Evolutionary conservation across 2,888 invertebrate genomes (phyloP).

Genomic region (Dinocampus coccinellae): DNA sequence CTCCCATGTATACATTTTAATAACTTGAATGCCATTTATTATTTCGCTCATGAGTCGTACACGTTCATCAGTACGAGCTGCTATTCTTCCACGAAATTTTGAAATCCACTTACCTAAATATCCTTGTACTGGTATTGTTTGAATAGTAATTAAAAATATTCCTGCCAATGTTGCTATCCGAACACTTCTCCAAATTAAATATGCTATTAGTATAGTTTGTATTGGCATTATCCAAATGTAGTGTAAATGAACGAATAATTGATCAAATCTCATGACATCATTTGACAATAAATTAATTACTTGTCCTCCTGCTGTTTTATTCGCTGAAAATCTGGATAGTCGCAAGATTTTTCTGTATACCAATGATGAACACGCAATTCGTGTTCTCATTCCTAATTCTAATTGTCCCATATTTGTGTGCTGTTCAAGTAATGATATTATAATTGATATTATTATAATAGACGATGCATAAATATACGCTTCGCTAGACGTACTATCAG

Average conservation of each 20-base stretch:
- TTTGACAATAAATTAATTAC: slow-evolving; percentile 88
- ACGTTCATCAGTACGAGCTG: slow-evolving; percentile 77
- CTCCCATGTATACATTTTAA: slow-evolving; percentile 92
- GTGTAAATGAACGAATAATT: slow-evolving; percentile 78
- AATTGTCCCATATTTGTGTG: slow-evolving; percentile 73
- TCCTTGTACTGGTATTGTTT: slow-evolving; percentile 72
- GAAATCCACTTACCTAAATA: slow-evolving; percentile 70
- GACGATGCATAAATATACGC: slow-evolving; percentile 79
- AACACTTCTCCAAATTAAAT: slow-evolving; percentile 73
- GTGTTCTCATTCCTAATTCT: slow-evolving; percentile 82
- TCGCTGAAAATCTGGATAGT: slow-evolving; percentile 62
- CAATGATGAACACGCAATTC: slow-evolving; percentile 84
- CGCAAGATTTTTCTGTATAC: slow-evolving; percentile 81
- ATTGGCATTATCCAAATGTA: slow-evolving; percentile 87
- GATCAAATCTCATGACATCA: slow-evolving; percentile 86
- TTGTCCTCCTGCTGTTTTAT: slow-evolving; percentile 75
- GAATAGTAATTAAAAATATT: slow-evolving; percentile 72
- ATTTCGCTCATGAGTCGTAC: slow-evolving; percentile 86
- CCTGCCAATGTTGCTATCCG: slow-evolving; percentile 75
- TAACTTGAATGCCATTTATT: slow-evolving; percentile 82
- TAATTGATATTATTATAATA: slow-evolving; percentile 74
- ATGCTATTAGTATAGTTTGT: slow-evolving; percentile 77
- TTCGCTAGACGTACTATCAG: slow-evolving; percentile 69
- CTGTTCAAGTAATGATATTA: slow-evolving; percentile 77
- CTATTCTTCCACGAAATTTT: slow-evolving; percentile 69